These are phyloP conservation scores for Pantherophis alleghaniensis DNA, from an alignment of 2,797 vertebrate species.

Conservation along the genomic window DNA sequence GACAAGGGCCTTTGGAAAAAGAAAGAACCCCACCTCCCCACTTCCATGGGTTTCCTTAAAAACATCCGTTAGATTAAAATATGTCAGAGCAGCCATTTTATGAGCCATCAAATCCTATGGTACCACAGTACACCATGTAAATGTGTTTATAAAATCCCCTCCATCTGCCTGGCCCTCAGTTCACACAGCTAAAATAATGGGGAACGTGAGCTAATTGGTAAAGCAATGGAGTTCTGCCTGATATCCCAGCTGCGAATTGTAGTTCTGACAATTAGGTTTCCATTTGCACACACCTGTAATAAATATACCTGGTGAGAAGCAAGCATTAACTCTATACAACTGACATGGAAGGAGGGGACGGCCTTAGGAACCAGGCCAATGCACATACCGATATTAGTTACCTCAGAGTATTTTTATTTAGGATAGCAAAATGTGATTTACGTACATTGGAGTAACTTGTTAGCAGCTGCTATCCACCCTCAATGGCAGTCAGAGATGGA, in stretches of 20 bases:
- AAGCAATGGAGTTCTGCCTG: background rate
- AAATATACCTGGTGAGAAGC: conserved; percentile 14
- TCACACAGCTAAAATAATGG: background rate
- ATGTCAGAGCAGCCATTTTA: background rate
- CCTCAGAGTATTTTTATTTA: background rate
- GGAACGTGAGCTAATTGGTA: conserved; percentile 20
- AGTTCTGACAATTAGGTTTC: conserved; percentile 21
- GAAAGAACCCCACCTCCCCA: background rate
- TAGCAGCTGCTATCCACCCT: conserved; percentile 32
- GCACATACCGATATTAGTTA: background rate
- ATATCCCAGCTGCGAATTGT: conserved; percentile 20
- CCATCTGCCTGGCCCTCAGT: background rate
- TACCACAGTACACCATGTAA: background rate
- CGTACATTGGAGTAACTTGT: conserved; percentile 32
- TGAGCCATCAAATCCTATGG: background rate
- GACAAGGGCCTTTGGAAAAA: background rate
- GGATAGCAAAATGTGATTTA: conserved; percentile 14
- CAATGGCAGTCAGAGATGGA: conserved; percentile 27
- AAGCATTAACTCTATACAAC: conserved; percentile 6
- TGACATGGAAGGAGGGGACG: background rate
- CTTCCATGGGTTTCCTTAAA: background rate
- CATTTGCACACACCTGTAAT: background rate
- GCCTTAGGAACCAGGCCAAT: background rate
- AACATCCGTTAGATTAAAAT: background rate
- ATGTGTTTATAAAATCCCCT: background rate